phyloP scores from a whole-genome alignment of 2,888 invertebrate genomes.

The Leptopilina syphax region DNA sequence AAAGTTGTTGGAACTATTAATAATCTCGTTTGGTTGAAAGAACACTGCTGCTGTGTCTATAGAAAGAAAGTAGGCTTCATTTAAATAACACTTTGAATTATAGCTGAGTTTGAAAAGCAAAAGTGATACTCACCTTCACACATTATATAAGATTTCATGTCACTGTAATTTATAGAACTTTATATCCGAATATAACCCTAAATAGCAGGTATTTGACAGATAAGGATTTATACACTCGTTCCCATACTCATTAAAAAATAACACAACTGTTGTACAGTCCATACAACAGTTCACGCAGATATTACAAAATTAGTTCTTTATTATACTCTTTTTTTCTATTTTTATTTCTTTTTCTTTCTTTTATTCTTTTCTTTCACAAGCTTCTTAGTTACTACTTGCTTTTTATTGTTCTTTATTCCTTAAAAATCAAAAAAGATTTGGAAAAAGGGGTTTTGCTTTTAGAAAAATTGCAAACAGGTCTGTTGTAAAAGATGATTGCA shows the following conservation, averaged over 20 bases:
- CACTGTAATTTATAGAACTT: not conserved
- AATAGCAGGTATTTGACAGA: not conserved
- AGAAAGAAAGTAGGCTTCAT: constrained; percentile 6
- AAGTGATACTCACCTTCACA: not conserved
- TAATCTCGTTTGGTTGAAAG: not conserved
- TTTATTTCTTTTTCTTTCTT: no score
- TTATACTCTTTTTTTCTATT: no score
- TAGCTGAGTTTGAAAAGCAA: constrained; percentile 3
- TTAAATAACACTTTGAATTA: constrained; percentile 12
- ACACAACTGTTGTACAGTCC: not conserved
- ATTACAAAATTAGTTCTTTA: not conserved
- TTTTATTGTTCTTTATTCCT: no score
- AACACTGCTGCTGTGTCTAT: not conserved
- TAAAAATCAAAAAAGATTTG: no score
- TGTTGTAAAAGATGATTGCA: no score
- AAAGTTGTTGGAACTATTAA: not conserved
- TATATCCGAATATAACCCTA: not conserved
- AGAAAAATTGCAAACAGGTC: no score
- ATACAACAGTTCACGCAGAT: not conserved
- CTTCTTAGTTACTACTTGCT: no score
- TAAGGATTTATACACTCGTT: not conserved
- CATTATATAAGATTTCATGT: constrained; percentile 3
- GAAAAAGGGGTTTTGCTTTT: no score
- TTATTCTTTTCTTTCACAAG: no score
- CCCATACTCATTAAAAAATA: not conserved